Percentiles rank a stretch among this genome's conserved stretches.
Evolutionary conservation across 2,888 invertebrate species (phyloP).

Genomic region (Nematopogon swammerdamellus): DNA sequence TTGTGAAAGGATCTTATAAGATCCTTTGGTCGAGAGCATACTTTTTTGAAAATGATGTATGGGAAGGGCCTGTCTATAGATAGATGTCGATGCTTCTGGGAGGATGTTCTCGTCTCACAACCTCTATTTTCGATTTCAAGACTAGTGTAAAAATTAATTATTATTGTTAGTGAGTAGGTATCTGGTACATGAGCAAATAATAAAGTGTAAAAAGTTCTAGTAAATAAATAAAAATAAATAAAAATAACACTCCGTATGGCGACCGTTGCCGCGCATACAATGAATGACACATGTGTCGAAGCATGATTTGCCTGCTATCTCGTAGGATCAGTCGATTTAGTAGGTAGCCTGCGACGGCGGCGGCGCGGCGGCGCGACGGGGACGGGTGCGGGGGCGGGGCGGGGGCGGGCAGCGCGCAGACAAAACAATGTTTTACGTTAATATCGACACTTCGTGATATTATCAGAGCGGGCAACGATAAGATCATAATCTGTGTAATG

Average conservation of each 20-base stretch:
- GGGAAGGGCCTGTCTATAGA: no score
- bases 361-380: not conserved
- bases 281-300: not conserved
- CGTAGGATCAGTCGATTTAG: not conserved
- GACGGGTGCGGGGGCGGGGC: not conserved
- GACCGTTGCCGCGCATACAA: not conserved
- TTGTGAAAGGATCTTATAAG: no score
- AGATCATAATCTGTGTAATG: slow-evolving; percentile 44
- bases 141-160: no score
- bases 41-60: no score
- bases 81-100: no score
- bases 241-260: not conserved
- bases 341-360: not conserved
- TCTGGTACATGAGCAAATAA: no score
- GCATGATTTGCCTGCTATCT: not conserved
- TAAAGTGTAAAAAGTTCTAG: no score
- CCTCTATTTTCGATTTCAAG: no score
- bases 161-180: no score
- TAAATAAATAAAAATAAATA: no score
- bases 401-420: not conserved
- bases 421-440: slow-evolving; percentile 22
- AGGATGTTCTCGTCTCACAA: no score
- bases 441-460: slow-evolving; percentile 51
- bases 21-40: no score
- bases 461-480: slow-evolving; percentile 39